phyloP scores from a whole-genome alignment of 2,797 vertebrate species.

The Amniataba percoides region DNA sequence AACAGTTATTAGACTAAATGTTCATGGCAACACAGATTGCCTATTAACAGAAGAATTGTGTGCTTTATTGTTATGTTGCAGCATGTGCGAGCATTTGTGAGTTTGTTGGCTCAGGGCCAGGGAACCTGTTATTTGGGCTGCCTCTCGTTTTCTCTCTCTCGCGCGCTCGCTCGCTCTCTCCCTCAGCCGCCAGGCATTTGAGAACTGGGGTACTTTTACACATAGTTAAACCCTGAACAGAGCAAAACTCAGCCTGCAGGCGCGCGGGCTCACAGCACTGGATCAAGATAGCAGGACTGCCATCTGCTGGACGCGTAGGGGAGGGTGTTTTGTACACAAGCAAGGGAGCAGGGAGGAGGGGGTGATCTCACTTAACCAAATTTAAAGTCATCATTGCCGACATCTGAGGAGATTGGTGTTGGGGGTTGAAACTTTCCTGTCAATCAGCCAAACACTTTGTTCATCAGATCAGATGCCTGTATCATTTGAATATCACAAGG shows the following conservation, averaged over 20 bases:
- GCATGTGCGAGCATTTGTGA: conserved; percentile 78
- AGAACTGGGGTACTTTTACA: conserved; percentile 84
- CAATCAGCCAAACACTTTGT: conserved; percentile 71
- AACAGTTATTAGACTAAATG: conserved; percentile 82
- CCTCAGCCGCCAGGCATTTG: conserved; percentile 73
- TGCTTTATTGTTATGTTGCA: conserved; percentile 79
- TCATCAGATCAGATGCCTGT: conserved; percentile 57
- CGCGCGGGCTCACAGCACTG: conserved; percentile 6
- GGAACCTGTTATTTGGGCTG: conserved; percentile 80
- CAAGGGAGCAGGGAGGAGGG: conserved; percentile 27
- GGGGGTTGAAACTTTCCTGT: conserved; percentile 67
- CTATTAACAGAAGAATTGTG: conserved; percentile 78
- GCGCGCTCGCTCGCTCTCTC: background rate
- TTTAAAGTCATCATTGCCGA: conserved; percentile 73
- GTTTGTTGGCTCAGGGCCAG: conserved; percentile 78
- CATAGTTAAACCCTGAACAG: conserved; percentile 84
- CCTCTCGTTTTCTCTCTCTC: conserved; percentile 23
- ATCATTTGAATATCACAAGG: conserved; percentile 72
- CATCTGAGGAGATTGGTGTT: conserved; percentile 76
- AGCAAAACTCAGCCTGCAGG: conserved; percentile 76
- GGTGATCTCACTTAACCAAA: conserved; percentile 56
- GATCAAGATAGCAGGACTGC: conserved; percentile 86
- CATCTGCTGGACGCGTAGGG: conserved; percentile 80
- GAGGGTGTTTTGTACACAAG: conserved; percentile 10
- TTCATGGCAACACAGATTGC: conserved; percentile 82